Evolutionary conservation across 2,113 vertebrate species (phyloP).

Genomic region (Opisthocomus hoazin): DNA sequence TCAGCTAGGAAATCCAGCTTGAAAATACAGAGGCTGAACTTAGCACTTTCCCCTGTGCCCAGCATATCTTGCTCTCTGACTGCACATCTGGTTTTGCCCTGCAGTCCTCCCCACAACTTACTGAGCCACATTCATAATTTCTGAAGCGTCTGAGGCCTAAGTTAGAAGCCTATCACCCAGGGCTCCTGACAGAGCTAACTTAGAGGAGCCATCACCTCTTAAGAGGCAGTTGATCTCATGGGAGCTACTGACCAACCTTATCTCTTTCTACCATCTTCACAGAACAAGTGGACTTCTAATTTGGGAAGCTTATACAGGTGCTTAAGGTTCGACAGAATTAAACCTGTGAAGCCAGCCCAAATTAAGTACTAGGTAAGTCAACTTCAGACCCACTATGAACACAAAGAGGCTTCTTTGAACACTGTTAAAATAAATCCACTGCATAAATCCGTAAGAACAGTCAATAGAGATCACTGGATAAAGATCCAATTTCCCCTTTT

Average conservation of each 20-base stretch:
- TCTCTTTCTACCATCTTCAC: background rate
- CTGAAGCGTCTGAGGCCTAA: background rate
- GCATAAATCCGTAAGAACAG: background rate
- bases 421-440: background rate
- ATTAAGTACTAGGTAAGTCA: background rate
- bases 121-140: background rate
- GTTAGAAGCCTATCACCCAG: background rate
- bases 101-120: background rate
- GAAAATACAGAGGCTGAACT: background rate
- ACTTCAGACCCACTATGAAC: background rate
- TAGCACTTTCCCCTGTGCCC: background rate
- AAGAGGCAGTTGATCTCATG: background rate
- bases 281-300: background rate
- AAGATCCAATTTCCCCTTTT: background rate
- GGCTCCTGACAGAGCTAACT: background rate
- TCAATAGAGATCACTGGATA: background rate
- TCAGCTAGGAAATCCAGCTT: background rate
- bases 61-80: background rate
- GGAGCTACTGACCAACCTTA: background rate
- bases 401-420: background rate
- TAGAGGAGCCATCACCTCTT: background rate
- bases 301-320: background rate
- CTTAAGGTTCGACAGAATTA: background rate
- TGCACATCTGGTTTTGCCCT: background rate
- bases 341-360: background rate